phyloP scores from a whole-genome alignment of 2,888 invertebrate species.

The Rhingia rostrata region DNA sequence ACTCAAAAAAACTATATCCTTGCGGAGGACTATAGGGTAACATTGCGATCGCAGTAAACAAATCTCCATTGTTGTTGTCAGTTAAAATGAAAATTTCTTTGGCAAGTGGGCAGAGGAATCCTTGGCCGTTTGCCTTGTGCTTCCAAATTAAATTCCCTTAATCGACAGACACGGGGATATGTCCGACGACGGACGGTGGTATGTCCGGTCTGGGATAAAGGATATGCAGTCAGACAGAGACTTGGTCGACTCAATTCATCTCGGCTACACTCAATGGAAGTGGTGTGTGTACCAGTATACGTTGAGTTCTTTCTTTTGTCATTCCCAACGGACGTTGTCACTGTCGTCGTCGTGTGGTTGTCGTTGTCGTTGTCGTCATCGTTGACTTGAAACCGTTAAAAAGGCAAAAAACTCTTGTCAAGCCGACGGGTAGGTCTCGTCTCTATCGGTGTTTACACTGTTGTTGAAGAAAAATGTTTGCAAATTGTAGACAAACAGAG shows the following conservation, averaged over 20 bases:
- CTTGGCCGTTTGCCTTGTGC: slow-evolving; percentile 37
- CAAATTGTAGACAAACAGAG: slow-evolving; percentile 71
- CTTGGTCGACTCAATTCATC: slow-evolving; percentile 53
- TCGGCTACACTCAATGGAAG: slow-evolving; percentile 17
- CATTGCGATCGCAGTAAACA: slow-evolving; percentile 33
- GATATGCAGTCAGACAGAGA: slow-evolving; percentile 31
- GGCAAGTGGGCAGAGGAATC: slow-evolving; percentile 17
- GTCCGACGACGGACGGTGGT: not conserved
- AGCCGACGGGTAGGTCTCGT: slow-evolving; percentile 45
- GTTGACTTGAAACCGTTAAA: slow-evolving; percentile 47
- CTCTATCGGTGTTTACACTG: slow-evolving; percentile 60
- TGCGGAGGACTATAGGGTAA: not conserved
- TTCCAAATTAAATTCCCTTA: slow-evolving; percentile 58
- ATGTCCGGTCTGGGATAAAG: slow-evolving; percentile 37
- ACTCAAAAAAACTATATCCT: slow-evolving; percentile 4
- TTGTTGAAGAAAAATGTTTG: slow-evolving; percentile 72
- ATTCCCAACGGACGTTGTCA: slow-evolving; percentile 39
- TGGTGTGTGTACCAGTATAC: slow-evolving; percentile 10
- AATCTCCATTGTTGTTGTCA: slow-evolving; percentile 21
- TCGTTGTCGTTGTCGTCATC: slow-evolving; percentile 40
- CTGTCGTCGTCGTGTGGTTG: slow-evolving; percentile 31
- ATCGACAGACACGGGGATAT: slow-evolving; percentile 36
- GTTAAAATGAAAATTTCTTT: slow-evolving; percentile 47
- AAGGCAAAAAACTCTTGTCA: slow-evolving; percentile 32
- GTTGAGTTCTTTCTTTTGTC: slow-evolving; percentile 44